Evolutionary conservation across 2,113 vertebrate species (phyloP).

Genomic region (Neotoma lepida): DNA sequence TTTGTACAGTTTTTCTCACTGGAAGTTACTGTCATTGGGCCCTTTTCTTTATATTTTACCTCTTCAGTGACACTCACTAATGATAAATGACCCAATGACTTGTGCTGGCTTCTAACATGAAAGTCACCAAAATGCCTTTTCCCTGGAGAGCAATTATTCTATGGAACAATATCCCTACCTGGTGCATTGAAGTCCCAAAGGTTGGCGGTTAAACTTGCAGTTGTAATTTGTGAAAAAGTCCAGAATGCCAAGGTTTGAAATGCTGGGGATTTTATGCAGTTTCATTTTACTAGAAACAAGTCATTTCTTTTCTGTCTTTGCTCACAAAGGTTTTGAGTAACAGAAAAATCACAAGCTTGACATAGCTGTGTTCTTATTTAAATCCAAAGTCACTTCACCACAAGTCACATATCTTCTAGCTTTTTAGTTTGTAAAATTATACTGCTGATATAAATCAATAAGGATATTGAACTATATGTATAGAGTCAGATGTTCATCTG

Average conservation of each 20-base stretch:
- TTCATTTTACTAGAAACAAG: constrained; percentile 75
- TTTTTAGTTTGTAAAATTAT: constrained; percentile 1
- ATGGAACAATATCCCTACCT: constrained; percentile 73
- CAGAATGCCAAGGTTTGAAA: constrained; percentile 75
- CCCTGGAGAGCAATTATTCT: constrained; percentile 74
- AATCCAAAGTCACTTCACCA: neutral
- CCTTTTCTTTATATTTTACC: constrained; percentile 75
- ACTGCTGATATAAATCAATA: neutral
- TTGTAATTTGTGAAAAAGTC: constrained; percentile 79
- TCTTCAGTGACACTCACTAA: constrained; percentile 75
- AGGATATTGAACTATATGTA: neutral
- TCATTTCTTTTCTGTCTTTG: constrained; percentile 49
- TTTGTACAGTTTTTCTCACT: constrained; percentile 41
- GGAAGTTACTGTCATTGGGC: constrained; percentile 56
- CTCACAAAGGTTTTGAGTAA: constrained; percentile 57
- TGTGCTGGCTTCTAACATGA: constrained; percentile 79
- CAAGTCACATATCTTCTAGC: neutral
- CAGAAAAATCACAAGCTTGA: constrained; percentile 35
- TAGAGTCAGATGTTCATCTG: neutral
- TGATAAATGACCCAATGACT: constrained; percentile 74
- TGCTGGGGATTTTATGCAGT: constrained; percentile 71
- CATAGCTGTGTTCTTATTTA: constrained; percentile 45
- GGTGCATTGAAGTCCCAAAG: constrained; percentile 60
- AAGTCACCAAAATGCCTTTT: constrained; percentile 79
- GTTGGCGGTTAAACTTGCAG: constrained; percentile 70